phyloP scores from a whole-genome alignment of 2,113 vertebrate species.

The Clarias gariepinus region DNA sequence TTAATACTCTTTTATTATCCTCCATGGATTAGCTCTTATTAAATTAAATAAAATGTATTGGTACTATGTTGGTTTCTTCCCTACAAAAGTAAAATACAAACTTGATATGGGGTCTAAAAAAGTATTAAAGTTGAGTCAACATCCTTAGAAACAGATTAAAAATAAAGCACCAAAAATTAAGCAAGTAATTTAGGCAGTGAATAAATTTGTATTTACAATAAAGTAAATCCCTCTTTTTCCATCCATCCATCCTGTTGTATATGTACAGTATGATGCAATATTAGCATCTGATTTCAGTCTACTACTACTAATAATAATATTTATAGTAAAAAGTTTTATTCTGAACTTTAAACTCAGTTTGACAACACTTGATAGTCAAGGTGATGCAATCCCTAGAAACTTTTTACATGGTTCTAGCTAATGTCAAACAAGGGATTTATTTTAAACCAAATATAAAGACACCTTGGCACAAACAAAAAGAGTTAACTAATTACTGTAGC shows the following conservation, averaged over 20 bases:
- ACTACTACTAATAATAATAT: background rate
- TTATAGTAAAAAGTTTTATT: background rate
- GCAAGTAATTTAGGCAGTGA: background rate
- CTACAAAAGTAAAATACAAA: background rate
- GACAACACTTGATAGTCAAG: background rate
- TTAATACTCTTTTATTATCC: background rate
- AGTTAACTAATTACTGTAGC: slow-evolving; percentile 23
- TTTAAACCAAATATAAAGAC: background rate
- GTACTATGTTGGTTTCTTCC: background rate
- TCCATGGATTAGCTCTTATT: background rate
- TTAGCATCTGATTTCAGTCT: too few relatives aligned
- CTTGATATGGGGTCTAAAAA: background rate
- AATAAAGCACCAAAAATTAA: background rate
- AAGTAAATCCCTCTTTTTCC: background rate
- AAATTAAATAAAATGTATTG: slow-evolving; percentile 12
- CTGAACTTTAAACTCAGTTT: background rate
- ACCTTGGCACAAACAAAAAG: slow-evolving; percentile 9
- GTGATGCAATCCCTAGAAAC: background rate
- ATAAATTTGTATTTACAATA: background rate
- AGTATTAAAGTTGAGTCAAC: background rate
- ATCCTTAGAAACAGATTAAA: background rate
- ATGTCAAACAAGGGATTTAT: slow-evolving; percentile 9
- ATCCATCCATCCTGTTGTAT: background rate
- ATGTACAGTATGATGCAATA: too few relatives aligned
- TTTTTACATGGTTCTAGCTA: background rate